These are phyloP conservation scores for Seira sanloemensis DNA, from an alignment of 2,888 invertebrate species.

Conservation along the genomic window DNA sequence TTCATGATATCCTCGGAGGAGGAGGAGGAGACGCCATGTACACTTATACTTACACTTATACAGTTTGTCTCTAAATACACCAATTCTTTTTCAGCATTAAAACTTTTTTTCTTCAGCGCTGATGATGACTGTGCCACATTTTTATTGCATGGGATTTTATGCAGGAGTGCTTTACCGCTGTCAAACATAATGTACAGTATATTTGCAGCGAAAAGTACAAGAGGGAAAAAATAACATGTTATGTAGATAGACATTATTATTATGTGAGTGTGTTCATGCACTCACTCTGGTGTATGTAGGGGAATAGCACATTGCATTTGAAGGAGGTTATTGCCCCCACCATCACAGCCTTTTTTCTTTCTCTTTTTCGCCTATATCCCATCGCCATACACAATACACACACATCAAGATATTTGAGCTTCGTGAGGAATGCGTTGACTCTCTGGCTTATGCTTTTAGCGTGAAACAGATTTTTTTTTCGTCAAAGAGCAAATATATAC, in stretches of 20 bases:
- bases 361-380: slow-evolving; percentile 10
- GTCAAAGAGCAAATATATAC: no score
- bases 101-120: no score
- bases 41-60: no score
- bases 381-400: no score
- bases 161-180: slow-evolving; percentile 28
- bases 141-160: not conserved
- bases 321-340: slow-evolving; percentile 61
- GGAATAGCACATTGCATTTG: slow-evolving; percentile 60
- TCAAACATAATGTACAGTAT: not conserved
- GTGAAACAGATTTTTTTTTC: no score
- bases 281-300: slow-evolving; percentile 58
- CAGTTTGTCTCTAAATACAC: no score
- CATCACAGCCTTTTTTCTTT: slow-evolving; percentile 56
- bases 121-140: slow-evolving; percentile 12
- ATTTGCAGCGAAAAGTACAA: no score
- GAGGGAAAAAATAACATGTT: slow-evolving; percentile 22
- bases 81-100: no score
- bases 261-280: slow-evolving; percentile 12
- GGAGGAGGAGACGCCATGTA: not conserved
- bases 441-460: no score
- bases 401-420: no score
- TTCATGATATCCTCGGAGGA: not conserved
- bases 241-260: not conserved
- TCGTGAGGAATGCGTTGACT: no score